Percentiles rank a stretch among this genome's conserved stretches.
Evolutionary conservation across 2,888 invertebrate species (phyloP).

Genomic region (Meandrusa payeni): DNA sequence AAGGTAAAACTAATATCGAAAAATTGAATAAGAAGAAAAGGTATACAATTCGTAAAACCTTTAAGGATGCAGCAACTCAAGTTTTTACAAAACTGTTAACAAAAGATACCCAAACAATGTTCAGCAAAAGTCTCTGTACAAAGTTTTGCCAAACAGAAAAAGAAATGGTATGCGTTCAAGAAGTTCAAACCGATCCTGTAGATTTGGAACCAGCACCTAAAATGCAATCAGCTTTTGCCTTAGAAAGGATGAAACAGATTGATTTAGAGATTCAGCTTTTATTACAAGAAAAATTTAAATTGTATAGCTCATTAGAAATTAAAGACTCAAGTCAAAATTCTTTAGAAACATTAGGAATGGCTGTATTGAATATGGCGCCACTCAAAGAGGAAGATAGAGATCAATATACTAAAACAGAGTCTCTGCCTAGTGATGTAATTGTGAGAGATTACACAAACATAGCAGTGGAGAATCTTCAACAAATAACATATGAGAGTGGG

Average conservation of each 20-base stretch:
- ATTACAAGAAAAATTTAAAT: constrained; percentile 78
- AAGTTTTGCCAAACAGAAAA: constrained; percentile 50
- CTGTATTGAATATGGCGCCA: constrained; percentile 58
- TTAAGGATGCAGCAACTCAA: constrained; percentile 44
- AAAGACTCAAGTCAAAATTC: constrained; percentile 46
- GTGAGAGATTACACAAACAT: constrained; percentile 62
- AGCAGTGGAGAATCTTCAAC: constrained; percentile 64
- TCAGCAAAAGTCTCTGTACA: constrained; percentile 34
- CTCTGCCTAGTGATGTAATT: constrained; percentile 50
- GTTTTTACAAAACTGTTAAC: constrained; percentile 40
- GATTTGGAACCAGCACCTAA: constrained; percentile 33
- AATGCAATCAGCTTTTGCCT: constrained; percentile 49
- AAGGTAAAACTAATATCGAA: constrained; percentile 38
- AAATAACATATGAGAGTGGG: constrained; percentile 60
- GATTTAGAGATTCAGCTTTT: constrained; percentile 80
- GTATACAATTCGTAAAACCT: constrained; percentile 34
- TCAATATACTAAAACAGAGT: constrained; percentile 31
- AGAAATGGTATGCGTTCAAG: constrained; percentile 37
- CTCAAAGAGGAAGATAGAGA: constrained; percentile 35
- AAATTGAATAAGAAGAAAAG: constrained; percentile 37
- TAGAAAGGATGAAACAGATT: constrained; percentile 82
- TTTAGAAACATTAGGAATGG: constrained; percentile 63
- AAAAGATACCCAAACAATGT: constrained; percentile 52
- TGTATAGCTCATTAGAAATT: constrained; percentile 75
- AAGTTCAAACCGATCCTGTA: constrained; percentile 53